These are phyloP conservation scores for Charadrius vociferus DNA, from an alignment of 2,113 vertebrate genomes.

Conservation along the genomic window DNA sequence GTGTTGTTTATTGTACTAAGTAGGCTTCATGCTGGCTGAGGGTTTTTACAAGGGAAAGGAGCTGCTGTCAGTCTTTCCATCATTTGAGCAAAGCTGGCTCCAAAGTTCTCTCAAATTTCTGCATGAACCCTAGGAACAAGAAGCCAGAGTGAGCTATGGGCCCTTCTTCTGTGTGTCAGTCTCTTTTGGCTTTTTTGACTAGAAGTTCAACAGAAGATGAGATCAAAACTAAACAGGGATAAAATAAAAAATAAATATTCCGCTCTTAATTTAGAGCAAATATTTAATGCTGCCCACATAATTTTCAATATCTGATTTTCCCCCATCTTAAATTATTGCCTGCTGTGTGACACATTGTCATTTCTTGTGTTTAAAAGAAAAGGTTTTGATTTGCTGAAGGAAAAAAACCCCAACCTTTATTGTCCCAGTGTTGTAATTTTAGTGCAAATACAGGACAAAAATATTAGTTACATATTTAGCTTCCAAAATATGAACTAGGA, in stretches of 20 bases:
- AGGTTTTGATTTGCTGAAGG: neutral
- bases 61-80: conserved; percentile 79
- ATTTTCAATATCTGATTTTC: neutral
- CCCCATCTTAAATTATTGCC: neutral
- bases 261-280: neutral
- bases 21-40: conserved; percentile 79
- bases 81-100: conserved; percentile 67
- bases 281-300: neutral
- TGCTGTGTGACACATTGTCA: neutral
- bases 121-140: conserved; percentile 18
- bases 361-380: conserved; percentile 8
- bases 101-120: conserved; percentile 73
- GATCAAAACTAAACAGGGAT: neutral
- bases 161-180: neutral
- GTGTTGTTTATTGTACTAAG: conserved; percentile 87
- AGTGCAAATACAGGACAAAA: neutral
- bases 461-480: neutral
- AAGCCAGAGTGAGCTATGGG: conserved; percentile 9
- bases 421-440: neutral
- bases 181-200: neutral
- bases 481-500: neutral
- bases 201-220: neutral
- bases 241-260: neutral
- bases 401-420: neutral
- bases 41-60: conserved; percentile 78